Evolutionary conservation across 2,797 vertebrate species (phyloP).

Genomic region (Arnoldichthys spilopterus): DNA sequence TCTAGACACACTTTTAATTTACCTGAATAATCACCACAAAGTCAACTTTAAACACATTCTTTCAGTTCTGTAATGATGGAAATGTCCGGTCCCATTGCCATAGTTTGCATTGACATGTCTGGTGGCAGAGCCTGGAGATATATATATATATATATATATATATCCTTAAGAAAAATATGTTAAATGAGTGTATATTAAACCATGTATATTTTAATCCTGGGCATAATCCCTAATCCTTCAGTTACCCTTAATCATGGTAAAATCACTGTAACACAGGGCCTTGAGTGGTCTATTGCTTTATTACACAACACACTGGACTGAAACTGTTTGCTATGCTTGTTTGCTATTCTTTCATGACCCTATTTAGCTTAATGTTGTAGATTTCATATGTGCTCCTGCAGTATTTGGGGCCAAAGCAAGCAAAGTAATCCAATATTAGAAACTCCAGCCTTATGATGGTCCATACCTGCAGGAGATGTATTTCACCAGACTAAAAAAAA

Average conservation of each 20-base stretch:
- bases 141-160: too few species aligned
- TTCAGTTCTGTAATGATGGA: too few species aligned
- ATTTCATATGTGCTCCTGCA: background rate
- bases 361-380: background rate
- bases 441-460: background rate
- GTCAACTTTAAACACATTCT: too few species aligned
- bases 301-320: background rate
- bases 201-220: too few species aligned
- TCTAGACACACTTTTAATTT: too few species aligned
- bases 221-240: too few species aligned
- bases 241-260: background rate
- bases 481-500: background rate
- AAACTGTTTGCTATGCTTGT: background rate
- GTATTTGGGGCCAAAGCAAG: background rate
- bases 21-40: too few species aligned
- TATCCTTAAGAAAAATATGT: too few species aligned
- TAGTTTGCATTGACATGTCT: too few species aligned
- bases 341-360: background rate
- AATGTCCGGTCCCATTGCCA: too few species aligned
- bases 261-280: background rate
- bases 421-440: background rate
- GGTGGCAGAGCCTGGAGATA: too few species aligned
- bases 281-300: background rate
- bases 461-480: background rate
- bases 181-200: too few species aligned